Evolutionary conservation across 2,888 invertebrate genomes (phyloP).

Genomic region (Brachyptera risi): DNA sequence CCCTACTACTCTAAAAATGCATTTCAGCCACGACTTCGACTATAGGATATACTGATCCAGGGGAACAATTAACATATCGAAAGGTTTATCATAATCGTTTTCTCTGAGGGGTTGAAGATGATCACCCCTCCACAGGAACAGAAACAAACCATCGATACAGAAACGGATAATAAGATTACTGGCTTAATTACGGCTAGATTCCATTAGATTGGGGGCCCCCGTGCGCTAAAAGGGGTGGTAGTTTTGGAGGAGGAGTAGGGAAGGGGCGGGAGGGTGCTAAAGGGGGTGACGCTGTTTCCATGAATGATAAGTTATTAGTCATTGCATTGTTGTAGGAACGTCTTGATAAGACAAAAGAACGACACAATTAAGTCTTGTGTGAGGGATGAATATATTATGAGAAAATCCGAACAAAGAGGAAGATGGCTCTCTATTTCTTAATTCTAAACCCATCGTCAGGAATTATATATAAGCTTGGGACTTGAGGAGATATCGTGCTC

Average conservation of each 20-base stretch:
- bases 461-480: too few relatives aligned
- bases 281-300: neutral
- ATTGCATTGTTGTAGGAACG: neutral
- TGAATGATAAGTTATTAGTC: constrained; percentile 22
- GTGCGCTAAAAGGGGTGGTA: constrained; percentile 10
- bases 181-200: constrained; percentile 29
- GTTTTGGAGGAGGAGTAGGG: neutral
- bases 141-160: constrained; percentile 26
- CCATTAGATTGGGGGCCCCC: constrained; percentile 27
- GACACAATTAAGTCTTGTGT: too few relatives aligned
- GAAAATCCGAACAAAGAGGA: too few relatives aligned
- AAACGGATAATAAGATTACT: constrained; percentile 28
- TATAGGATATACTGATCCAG: neutral
- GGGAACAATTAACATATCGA: neutral
- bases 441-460: too few relatives aligned
- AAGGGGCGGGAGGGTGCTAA: neutral
- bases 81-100: neutral
- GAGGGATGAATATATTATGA: too few relatives aligned
- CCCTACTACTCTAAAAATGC: too few relatives aligned
- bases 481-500: too few relatives aligned
- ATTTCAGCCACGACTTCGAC: too few relatives aligned
- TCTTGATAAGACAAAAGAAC: constrained; percentile 9
- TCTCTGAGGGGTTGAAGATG: constrained; percentile 18
- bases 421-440: too few relatives aligned
- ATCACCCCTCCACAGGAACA: constrained; percentile 5